Evolutionary conservation across 2,113 vertebrate species (phyloP).

Genomic region (Lophotis ruficrista): DNA sequence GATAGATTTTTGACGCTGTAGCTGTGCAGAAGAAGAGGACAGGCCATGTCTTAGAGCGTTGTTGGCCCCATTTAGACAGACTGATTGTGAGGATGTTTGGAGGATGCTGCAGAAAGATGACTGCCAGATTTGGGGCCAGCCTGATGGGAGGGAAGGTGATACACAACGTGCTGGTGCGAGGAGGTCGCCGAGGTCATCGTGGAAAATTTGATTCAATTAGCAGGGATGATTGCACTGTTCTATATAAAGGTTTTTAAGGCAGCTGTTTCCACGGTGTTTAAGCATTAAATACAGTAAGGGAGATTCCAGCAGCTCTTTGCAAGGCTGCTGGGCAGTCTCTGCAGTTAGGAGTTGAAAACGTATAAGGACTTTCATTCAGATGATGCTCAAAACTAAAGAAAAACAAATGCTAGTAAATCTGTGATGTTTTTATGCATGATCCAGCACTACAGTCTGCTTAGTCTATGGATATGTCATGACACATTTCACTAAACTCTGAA

Average conservation of each 20-base stretch:
- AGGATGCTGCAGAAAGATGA: neutral
- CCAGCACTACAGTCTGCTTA: neutral
- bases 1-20: neutral
- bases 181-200: neutral
- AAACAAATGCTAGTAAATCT: neutral
- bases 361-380: neutral
- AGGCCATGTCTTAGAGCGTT: neutral
- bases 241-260: neutral
- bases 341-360: neutral
- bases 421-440: neutral
- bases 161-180: neutral
- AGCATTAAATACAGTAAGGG: neutral
- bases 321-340: neutral
- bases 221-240: neutral
- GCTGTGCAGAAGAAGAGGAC: neutral
- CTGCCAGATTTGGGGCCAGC: neutral
- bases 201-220: neutral
- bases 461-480: neutral
- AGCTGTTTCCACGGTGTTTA: neutral
- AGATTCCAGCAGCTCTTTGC: neutral
- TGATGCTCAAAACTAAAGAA: neutral
- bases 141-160: accelerated
- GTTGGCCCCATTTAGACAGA: neutral
- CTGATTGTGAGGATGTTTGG: neutral
- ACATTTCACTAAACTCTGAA: neutral